phyloP scores from a whole-genome alignment of 2,888 invertebrate genomes.

The Standfussiana lucernea region DNA sequence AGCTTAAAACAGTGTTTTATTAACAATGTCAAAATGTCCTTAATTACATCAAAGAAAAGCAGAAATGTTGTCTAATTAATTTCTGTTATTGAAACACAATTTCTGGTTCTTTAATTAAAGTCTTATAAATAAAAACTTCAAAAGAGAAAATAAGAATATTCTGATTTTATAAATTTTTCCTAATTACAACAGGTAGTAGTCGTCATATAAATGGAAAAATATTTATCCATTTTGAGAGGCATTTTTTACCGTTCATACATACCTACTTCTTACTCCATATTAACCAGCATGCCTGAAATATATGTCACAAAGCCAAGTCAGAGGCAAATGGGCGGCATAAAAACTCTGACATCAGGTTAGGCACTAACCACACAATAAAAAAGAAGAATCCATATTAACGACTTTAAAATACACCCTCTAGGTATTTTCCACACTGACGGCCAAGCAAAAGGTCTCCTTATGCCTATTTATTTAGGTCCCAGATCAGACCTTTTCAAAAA shows the following conservation, averaged over 20 bases:
- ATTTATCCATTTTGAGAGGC: neutral
- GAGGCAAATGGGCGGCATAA: too few relatives aligned
- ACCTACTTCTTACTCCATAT: neutral
- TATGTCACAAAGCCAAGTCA: too few relatives aligned
- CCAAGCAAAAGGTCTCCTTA: neutral
- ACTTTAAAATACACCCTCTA: neutral
- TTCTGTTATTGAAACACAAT: constrained; percentile 8
- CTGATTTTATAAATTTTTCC: neutral
- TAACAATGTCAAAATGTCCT: neutral
- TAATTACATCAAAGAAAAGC: neutral
- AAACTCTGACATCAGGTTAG: too few relatives aligned
- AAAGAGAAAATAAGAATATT: constrained; percentile 10
- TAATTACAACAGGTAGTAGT: neutral
- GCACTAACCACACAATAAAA: too few relatives aligned
- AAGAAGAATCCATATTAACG: neutral
- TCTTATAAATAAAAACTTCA: constrained; percentile 24
- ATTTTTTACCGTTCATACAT: neutral
- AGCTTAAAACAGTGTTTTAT: too few relatives aligned
- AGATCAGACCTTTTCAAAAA: constrained; percentile 5
- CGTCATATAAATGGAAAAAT: neutral
- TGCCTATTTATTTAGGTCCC: constrained; percentile 30
- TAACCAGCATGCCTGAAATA: too few relatives aligned
- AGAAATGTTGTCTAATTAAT: constrained; percentile 12
- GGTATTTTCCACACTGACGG: neutral
- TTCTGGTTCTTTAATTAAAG: constrained; percentile 23